Evolutionary conservation across 2,888 invertebrate species (phyloP).

Genomic region (Entomobrya multifasciata): DNA sequence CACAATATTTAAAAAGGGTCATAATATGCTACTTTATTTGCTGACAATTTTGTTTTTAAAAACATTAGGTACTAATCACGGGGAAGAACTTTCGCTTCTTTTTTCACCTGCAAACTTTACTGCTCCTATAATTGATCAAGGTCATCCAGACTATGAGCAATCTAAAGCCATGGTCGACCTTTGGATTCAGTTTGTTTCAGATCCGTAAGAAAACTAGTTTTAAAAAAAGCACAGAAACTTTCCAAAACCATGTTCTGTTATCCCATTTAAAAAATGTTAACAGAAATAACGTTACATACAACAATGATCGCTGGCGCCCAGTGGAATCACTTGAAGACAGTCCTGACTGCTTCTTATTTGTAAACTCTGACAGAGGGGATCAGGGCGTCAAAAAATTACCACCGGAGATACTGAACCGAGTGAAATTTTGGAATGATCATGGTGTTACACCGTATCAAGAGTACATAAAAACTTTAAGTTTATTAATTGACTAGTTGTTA

Average conservation of each 20-base stretch:
- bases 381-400: conserved; percentile 36
- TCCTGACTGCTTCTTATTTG: conserved; percentile 20
- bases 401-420: background rate
- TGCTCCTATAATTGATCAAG: conserved; percentile 50
- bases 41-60: too few species aligned
- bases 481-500: too few species aligned
- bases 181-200: conserved; percentile 47
- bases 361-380: conserved; percentile 30
- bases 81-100: conserved; percentile 47
- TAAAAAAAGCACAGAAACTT: too few species aligned
- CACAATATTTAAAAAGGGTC: too few species aligned
- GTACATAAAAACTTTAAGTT: too few species aligned
- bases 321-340: background rate
- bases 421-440: conserved; percentile 23
- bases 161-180: conserved; percentile 48
- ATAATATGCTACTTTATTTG: background rate
- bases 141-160: conserved; percentile 59
- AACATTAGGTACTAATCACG: conserved; percentile 44
- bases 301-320: conserved; percentile 10
- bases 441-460: conserved; percentile 50
- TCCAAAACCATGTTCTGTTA: too few species aligned
- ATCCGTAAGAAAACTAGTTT: conserved; percentile 58
- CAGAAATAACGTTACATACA: conserved; percentile 35
- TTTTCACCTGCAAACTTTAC: conserved; percentile 52
- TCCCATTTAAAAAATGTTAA: too few species aligned